Base-by-base conservation (phyloP, 2,888 invertebrate genomes). In the Trichopria drosophilae region DNA sequence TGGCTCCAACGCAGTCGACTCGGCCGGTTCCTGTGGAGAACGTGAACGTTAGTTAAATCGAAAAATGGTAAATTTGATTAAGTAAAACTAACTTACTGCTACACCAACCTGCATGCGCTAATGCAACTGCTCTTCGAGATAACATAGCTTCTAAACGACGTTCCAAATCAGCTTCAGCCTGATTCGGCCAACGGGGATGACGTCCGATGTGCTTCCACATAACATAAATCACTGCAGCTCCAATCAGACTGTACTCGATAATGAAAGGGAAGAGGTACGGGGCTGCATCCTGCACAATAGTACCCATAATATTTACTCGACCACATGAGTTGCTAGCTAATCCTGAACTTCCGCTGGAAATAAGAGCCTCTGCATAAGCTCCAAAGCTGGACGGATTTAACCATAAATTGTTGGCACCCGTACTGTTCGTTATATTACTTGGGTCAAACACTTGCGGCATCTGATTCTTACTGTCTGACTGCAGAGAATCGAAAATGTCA, bases 131-230 rank as follows among this genome's bases (percentile, higher is more conserved):
- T 71, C 91, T 83, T 71, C 90, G 85, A 55, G 90, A 90, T 61
- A 91, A 79, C 88, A 91, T 91, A 67, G 90, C 88, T 76, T 91
- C 91, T 73, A 91, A 79, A 71, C 90, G 85, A 77, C 90, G 90
- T 78, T 91, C 91, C 70, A 91, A 80, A 78, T 92, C 91, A 78
- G 90, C 91, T 69, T 90, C 90, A 66, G 82, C 82, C 61, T 84
- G 79, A 61, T 84, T 83, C 35, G 82, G 82, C 72, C 69, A 87
- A 83, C 88, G 87, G 41, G 93, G 89, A 77, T 90, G 87, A 71
- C 90, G 85, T 50, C 93, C 93, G 75, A 93, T 93, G 72, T 92
- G 92, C 72, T 90, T 88, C 95, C 95, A 96, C 92, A 95, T 95
- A 43, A 94, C 90, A 75, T 93, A 95, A 67, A 95, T 87, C 29